Evolutionary conservation across 2,888 invertebrate genomes (phyloP).

Genomic region (Troides helena): DNA sequence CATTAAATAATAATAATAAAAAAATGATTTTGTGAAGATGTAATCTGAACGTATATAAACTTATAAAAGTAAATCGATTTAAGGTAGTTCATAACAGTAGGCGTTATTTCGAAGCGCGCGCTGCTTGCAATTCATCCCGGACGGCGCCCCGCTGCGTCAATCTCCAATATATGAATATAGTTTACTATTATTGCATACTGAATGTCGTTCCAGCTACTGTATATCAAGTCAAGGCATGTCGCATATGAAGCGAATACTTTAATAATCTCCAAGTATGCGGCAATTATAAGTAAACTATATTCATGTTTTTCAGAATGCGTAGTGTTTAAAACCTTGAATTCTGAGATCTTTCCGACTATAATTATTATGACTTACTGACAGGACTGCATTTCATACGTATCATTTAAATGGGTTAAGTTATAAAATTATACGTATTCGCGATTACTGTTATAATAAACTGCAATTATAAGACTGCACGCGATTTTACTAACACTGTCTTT

Average conservation of each 20-base stretch:
- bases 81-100: slow-evolving; percentile 12
- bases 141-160: slow-evolving; percentile 59
- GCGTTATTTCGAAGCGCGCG: slow-evolving; percentile 2
- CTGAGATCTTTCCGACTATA: neutral
- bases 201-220: slow-evolving; percentile 63
- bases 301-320: neutral
- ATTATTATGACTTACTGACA: slow-evolving; percentile 31
- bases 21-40: neutral
- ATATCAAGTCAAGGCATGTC: slow-evolving; percentile 48
- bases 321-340: slow-evolving; percentile 29
- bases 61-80: slow-evolving; percentile 16
- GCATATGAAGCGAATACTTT: neutral
- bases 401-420: slow-evolving; percentile 11
- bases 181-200: slow-evolving; percentile 62
- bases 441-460: slow-evolving; percentile 8
- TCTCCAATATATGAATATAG: slow-evolving; percentile 49
- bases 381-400: slow-evolving; percentile 33
- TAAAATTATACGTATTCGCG: slow-evolving; percentile 16
- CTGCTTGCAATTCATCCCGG: slow-evolving; percentile 16
- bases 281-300: slow-evolving; percentile 6
- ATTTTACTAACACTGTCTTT: neutral
- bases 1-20: neutral
- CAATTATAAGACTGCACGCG: neutral
- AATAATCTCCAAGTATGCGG: neutral
- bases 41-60: neutral